phyloP scores from a whole-genome alignment of 2,888 invertebrate species.

The Noctua fimbriata region DNA sequence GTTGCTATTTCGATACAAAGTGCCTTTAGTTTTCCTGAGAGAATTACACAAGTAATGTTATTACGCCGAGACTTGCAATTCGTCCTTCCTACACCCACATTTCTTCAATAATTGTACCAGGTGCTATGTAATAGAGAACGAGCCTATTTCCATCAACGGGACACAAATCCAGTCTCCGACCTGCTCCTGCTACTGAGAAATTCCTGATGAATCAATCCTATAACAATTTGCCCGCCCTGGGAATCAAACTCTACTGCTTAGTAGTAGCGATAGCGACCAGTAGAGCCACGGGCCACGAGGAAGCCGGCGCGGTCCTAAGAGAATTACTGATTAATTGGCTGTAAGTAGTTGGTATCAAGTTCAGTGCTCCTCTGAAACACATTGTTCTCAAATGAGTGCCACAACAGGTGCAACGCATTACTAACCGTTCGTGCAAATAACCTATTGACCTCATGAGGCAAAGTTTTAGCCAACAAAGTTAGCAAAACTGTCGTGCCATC shows the following conservation, averaged over 20 bases:
- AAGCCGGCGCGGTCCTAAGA: neutral
- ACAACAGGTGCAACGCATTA: neutral
- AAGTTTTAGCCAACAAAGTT: neutral
- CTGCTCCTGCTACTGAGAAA: neutral
- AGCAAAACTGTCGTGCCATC: neutral
- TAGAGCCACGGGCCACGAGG: neutral
- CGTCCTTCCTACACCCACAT: neutral
- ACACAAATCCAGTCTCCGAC: neutral
- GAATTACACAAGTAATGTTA: neutral
- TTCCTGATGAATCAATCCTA: neutral
- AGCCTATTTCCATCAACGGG: neutral
- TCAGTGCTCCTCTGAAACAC: neutral
- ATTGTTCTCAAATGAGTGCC: neutral
- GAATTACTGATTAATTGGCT: neutral
- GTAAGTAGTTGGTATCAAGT: neutral
- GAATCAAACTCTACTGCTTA: neutral
- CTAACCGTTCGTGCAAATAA: neutral
- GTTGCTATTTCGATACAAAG: neutral
- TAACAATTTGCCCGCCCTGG: neutral
- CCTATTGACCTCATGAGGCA: neutral
- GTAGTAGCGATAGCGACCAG: neutral
- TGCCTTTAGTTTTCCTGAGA: neutral
- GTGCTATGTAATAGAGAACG: neutral
- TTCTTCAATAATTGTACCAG: neutral
- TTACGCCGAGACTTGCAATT: neutral